A percentile compares a stretch with the other conserved stretches of the same genome.
These are phyloP conservation scores for Ictidomys tridecemlineatus DNA, from an alignment of 2,113 vertebrate genomes.

Conservation along the genomic window DNA sequence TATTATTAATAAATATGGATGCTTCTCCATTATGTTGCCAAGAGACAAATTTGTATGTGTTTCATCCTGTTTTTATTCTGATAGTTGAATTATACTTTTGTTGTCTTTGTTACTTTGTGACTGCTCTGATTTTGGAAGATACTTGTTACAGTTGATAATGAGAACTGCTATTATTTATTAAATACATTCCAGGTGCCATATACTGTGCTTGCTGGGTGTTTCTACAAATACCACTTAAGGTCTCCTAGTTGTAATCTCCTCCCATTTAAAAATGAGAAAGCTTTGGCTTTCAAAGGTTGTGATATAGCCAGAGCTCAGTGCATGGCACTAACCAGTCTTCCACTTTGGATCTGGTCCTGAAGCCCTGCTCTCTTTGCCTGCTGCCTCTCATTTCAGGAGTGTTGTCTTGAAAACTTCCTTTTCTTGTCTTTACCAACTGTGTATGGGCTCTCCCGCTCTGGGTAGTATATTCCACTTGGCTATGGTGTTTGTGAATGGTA, in stretches of 20 bases:
- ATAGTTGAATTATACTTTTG: neutral
- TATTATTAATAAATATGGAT: neutral
- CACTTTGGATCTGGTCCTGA: neutral
- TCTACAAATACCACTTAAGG: neutral
- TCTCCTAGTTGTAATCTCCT: neutral
- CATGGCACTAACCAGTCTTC: neutral
- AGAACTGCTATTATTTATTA: neutral
- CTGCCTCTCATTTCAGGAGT: neutral
- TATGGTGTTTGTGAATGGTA: slow-evolving; percentile 34
- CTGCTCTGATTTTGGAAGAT: slow-evolving; percentile 13
- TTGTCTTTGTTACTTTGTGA: neutral
- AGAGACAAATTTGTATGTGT: neutral
- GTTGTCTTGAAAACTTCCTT: neutral
- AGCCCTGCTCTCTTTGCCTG: neutral
- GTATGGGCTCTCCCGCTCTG: neutral
- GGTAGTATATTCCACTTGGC: neutral
- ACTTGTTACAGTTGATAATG: neutral
- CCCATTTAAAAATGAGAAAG: neutral
- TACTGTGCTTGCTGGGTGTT: neutral
- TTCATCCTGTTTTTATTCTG: neutral
- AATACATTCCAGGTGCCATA: neutral
- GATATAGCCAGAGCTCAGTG: rapidly evolving
- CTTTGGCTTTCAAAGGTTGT: neutral
- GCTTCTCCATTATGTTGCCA: neutral
- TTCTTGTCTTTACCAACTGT: neutral